Evolutionary conservation across 2,113 vertebrate species (phyloP), one percentile per base, ranked within the genome.

Genomic region (Sturnus vulgaris): DNA sequence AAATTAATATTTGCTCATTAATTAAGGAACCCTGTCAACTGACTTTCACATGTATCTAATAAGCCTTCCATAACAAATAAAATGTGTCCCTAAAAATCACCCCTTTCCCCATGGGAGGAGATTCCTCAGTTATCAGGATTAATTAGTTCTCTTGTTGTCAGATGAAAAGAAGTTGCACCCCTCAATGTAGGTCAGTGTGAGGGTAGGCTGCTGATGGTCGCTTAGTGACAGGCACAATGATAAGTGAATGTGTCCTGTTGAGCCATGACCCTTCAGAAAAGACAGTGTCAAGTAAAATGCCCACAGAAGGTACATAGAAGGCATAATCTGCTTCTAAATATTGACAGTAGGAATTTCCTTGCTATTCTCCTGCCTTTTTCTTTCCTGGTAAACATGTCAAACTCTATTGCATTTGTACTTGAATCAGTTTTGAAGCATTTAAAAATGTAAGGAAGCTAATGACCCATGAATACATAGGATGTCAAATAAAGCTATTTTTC

Each of bases 61-160:
- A 82, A 95, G 47, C 81, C 68, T 93, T 89, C 83, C 5, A 2
- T 92, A 88, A 73, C 76, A 88, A 86, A 95, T 42, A 90, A 64
- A 90, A 71, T 27, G 60, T 0, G 10, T 33, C 39, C 3, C 15
- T 27, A 9, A 30, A 84, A 79, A 81, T 47, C 49, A 73, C 39
- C 56, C 61, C 44, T 77, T 94, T 88, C 72, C 50, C 49, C 85
- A 28, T 3, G 39, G 88, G 79, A 90, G 72, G 89, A 94, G 95
- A 95, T 93, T 96, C 93, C 76, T 96, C 78, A 91, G 87, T 95
- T 82, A 81, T 92, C 78, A 97, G 87, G 89, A 95, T 97, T 97
- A 95, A 97, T 97, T 97, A 96, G 96, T 96, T 97, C 91, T 86
- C 94, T 98, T 88, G 97, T 97, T 92, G 95, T 87, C 97, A 94